These are phyloP conservation scores for Ceratoteleas bidentatus DNA, from an alignment of 1,140 invertebrate genomes.

Conservation along the genomic window DNA sequence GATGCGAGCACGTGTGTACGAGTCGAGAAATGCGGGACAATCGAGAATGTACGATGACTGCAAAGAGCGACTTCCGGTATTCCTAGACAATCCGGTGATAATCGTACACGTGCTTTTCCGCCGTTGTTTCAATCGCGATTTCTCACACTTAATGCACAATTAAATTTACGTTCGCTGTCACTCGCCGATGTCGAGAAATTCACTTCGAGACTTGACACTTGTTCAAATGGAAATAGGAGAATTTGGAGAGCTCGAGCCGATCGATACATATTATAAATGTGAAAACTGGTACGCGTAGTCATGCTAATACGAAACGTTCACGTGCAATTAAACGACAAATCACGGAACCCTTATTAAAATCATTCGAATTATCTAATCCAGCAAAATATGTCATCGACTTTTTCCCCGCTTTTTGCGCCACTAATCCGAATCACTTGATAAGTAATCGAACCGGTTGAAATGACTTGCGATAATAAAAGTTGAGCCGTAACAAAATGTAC, in stretches of 20 bases:
- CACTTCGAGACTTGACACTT: too few species aligned
- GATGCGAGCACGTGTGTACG: conserved; percentile 26
- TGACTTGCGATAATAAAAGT: conserved; percentile 29
- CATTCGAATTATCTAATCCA: conserved; percentile 33
- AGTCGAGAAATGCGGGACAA: conserved; percentile 49
- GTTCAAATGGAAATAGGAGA: too few species aligned
- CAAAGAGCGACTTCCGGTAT: conserved; percentile 59
- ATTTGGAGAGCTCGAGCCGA: too few species aligned
- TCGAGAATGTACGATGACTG: conserved; percentile 47
- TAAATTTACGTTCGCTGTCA: not conserved
- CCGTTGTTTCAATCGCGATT: conserved; percentile 38
- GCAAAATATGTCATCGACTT: conserved; percentile 24
- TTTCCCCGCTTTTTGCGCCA: conserved; percentile 3
- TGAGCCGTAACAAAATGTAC: conserved; percentile 27
- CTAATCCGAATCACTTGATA: conserved; percentile 40
- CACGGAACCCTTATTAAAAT: conserved; percentile 12
- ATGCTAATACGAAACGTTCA: not conserved
- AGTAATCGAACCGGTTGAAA: conserved; percentile 54
- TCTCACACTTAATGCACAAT: conserved; percentile 41
- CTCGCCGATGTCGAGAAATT: too few species aligned
- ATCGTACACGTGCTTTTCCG: conserved; percentile 36
- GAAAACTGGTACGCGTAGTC: not conserved
- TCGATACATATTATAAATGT: not conserved
- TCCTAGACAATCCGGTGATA: conserved; percentile 50
- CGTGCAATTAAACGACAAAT: conserved; percentile 17